Conservation (phyloP, 2,888 invertebrate genomes). For the Silvanus unidentatus region DNA sequence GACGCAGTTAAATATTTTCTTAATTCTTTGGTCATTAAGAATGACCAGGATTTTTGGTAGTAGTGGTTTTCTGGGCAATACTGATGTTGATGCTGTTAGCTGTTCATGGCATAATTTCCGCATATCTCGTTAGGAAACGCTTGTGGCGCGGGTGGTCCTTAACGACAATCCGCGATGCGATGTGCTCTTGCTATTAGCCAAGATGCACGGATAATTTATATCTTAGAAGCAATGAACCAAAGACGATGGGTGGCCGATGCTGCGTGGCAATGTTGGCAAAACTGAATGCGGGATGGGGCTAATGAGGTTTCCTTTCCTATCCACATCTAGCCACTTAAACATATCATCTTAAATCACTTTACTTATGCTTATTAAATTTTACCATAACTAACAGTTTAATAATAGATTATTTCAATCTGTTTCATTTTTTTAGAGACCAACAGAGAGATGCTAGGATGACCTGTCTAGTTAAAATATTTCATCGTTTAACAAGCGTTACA, state of each 20-base stretch:
- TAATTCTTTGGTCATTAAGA: slow-evolving; percentile 44
- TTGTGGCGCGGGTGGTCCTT: slow-evolving; percentile 38
- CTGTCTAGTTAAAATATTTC: not conserved
- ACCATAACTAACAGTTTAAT: too few relatives aligned
- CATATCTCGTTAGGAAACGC: slow-evolving; percentile 41
- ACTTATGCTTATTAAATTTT: too few relatives aligned
- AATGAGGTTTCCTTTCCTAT: slow-evolving; percentile 31
- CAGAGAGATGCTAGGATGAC: slow-evolving; percentile 28
- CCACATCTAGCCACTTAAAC: too few relatives aligned
- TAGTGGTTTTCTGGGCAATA: not conserved
- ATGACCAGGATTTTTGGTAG: slow-evolving; percentile 24
- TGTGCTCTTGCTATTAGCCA: slow-evolving; percentile 30
- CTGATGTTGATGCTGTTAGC: slow-evolving; percentile 35
- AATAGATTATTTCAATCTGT: too few relatives aligned
- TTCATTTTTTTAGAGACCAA: not conserved
- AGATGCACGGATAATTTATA: slow-evolving; percentile 39
- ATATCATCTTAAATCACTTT: too few relatives aligned
- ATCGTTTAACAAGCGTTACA: too few relatives aligned
- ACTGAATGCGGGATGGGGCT: slow-evolving; percentile 32
- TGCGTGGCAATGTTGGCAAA: slow-evolving; percentile 21
- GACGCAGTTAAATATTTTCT: slow-evolving; percentile 30
- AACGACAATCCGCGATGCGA: slow-evolving; percentile 43
- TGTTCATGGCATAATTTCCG: slow-evolving; percentile 43
- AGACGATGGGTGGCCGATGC: slow-evolving; percentile 29
- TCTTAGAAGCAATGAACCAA: slow-evolving; percentile 39